Base-by-base conservation (phyloP, 2,888 invertebrate genomes). In the Stenolophus ochropezus region DNA sequence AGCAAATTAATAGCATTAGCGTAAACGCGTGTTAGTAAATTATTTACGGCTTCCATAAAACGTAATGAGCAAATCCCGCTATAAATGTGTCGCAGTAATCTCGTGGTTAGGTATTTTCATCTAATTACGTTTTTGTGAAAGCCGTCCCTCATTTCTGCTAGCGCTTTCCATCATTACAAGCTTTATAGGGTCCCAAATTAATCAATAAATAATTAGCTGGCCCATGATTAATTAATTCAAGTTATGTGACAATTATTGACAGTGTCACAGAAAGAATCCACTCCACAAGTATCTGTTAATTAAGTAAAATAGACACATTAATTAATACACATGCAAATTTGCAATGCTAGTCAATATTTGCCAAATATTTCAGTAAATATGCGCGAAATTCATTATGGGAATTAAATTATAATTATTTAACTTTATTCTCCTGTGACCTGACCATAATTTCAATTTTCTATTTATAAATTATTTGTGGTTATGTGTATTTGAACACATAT, bases 341-440 rank as follows among this genome's bases (percentile, higher is more conserved):
- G 18, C 42, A 18, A 47, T 42, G 2, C 14, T 65, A 33, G 4
- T 42, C 33, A 71, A 42, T 42, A 71, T 71, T 71, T 71, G 6
- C 18, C 18, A n/a, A 14, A 71, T 20, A 71, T 71, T 25, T 14
- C n/a, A 16, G 20, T 18, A 33, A 42, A 14, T 33, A 18, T 21
- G 20, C 1, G 6, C 18, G 6, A 42, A 14, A 33, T 47, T 20
- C 33, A 71, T 25, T 11, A n/a, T 18, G 8, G 8, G 6, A 4
- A 25, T 25, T 61, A 69, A 69, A 69, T 69, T 69, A 69, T 69
- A 20, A 69, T 69, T 69, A 73, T 73, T 73, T 73, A 73, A 18
- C 49, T 49, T 73, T 73, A 14, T 73, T 49, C 73, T 49, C 49
- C n/a, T n/a, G 49, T 47, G 73, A 20, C 49, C 73, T 21, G 49